Evolutionary conservation across 2,113 vertebrate species (phyloP), one percentile per base, ranked within the genome.

Genomic region (Syngnathus typhle): DNA sequence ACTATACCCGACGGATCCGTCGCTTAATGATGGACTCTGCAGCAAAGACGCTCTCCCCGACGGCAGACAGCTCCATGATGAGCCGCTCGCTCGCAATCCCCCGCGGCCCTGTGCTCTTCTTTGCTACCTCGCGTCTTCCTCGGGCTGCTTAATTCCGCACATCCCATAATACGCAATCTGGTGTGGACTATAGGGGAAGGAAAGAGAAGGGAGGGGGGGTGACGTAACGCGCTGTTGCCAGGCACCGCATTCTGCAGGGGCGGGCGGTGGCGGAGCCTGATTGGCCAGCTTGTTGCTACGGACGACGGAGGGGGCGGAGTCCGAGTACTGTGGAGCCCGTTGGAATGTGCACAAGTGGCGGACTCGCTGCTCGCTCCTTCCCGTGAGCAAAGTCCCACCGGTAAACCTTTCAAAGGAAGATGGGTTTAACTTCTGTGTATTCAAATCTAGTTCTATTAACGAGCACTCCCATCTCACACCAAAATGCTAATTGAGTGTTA

Each of bases 11-110:
- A 85, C 95, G 82, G 83, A 96, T 96, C 71, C 94, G 90, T 73
- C 94, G 92, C 91, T 96, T 96, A 79, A 94, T 92, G 87, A 96
- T 94, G 91, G 94, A 95, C 88, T 96, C 95, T 77, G 94, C 95
- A 69, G 95, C 95, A 87, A 96, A 96, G 82, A 96, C 94, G 85
- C 95, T 90, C 91, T 96, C 95, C 64, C 95, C 95, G 62, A 96
- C 95, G 78, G 95, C 95, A 62, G 94, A 95, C 66, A 96, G 94
- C 93, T 96, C 95, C 95, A 96, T 96, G 90, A 19, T 92, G 12
- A 23, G 5, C n/a, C 3, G 16, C 27, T 46, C 44, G 13, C 44
- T 15, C 44, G 44, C 44, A 12, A 32, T 91, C 90, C 91, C 69
- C 92, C 15, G 23, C 47, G n/a, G 52, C 16, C 18, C 91, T 88